phyloP scores from a whole-genome alignment of 2,797 vertebrate species.

The Synaphobranchus kaupii region DNA sequence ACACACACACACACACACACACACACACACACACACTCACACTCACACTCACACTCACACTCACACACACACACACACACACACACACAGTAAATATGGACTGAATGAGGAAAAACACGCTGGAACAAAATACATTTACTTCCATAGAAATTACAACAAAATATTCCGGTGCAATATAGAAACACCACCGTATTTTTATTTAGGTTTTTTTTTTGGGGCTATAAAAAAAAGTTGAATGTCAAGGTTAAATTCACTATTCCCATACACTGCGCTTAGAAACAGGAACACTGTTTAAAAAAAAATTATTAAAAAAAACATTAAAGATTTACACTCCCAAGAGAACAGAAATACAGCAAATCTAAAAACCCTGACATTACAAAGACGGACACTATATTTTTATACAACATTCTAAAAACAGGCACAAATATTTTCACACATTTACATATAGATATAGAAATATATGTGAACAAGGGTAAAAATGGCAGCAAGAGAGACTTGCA shows the following conservation, averaged over 20 bases:
- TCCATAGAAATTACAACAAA: slow-evolving; percentile 2
- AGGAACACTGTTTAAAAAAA: slow-evolving; percentile 14
- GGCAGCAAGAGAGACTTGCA: not conserved
- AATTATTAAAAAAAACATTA: not conserved
- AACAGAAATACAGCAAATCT: not conserved
- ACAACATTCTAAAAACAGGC: slow-evolving; percentile 26
- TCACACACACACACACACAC: not conserved
- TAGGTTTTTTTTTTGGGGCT: slow-evolving; percentile 11
- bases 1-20: not conserved
- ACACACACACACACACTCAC: not conserved
- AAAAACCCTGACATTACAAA: slow-evolving; percentile 13
- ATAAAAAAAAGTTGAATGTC: not conserved
- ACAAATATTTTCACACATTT: slow-evolving; percentile 34
- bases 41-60: too few species aligned
- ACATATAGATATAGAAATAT: slow-evolving; percentile 1
- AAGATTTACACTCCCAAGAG: not conserved
- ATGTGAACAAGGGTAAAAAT: slow-evolving; percentile 15
- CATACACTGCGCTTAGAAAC: not conserved
- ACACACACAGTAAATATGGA: not conserved
- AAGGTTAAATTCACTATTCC: slow-evolving; percentile 17
- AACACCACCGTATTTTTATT: not conserved
- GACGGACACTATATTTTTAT: slow-evolving; percentile 10
- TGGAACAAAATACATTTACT: not conserved
- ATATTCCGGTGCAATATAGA: not conserved
- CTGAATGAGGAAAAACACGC: not conserved